Base-by-base conservation (phyloP, 2,888 invertebrate genomes). In the Harpagoxenus sublaevis region DNA sequence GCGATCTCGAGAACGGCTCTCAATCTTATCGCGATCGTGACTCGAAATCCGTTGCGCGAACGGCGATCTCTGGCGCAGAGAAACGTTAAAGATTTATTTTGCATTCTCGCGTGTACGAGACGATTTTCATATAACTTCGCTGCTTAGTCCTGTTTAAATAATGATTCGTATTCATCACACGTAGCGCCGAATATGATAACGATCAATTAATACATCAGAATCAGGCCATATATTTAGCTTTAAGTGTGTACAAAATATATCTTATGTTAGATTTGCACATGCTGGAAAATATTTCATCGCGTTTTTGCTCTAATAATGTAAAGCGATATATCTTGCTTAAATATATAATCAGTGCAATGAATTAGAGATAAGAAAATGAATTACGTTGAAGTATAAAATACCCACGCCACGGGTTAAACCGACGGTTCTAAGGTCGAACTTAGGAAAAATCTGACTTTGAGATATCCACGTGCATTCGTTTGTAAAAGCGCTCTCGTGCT, bases 11-110 rank as follows among this genome's bases (percentile, higher is more conserved):
- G 55, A 78, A 57, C 45, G 55, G 28, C 60, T 71, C 60, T 79
- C 71, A 60, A 79, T 79, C 71, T 79, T 79, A 79, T 79, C 71
- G 48, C n/a, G 79, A 71, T 79, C 71, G 79, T 79, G 79, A 71
- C 79, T 79, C 48, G 79, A 79, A 79, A 79, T 79, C 71, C 48
- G 28, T 60, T 39, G 71, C 39, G 71, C 79, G 55, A 68, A 70
- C 45, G 45, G 70, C 45, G 71, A 71, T 79, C 39, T 28, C 39
- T 28, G 23, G 23, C 23, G 45, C 28, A 1, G 18, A 57, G 60
- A 12, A 23, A 71, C 60, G 12, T 51, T 31, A 18, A 68, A 68
- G 66, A 79, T 79, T 79, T 79, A 71, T 70, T 78, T 35, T 53
- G 57, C 71, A 45, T 60, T 28, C 48, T 60, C 71, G 60, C 39